Evolutionary conservation across 1,140 invertebrate genomes (phyloP).

Genomic region (Cardiocondyla obscurior): DNA sequence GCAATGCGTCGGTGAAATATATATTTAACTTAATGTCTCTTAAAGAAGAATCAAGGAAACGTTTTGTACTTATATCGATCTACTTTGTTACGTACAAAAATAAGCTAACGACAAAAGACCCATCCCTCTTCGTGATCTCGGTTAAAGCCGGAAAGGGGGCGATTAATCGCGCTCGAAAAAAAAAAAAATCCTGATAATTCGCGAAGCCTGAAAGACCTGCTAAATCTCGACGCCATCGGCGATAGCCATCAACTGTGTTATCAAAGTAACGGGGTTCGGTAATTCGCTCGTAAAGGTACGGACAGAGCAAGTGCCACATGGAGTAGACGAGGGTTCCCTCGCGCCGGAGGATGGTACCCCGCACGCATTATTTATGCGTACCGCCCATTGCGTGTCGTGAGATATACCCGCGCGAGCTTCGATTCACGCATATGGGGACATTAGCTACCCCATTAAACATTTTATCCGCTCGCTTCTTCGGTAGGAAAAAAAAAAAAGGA

Average conservation of each 20-base stretch:
- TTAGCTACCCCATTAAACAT: slow-evolving; percentile 82
- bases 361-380: slow-evolving; percentile 78
- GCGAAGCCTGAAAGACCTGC: not conserved
- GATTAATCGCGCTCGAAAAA: not conserved
- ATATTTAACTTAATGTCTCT: not conserved
- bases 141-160: not conserved
- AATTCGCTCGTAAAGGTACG: slow-evolving; percentile 17
- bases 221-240: not conserved
- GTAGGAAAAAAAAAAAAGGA: not conserved
- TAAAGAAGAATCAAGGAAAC: not conserved
- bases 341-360: slow-evolving; percentile 68
- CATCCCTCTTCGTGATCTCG: no score
- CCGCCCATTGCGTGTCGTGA: slow-evolving; percentile 79
- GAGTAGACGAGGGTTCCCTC: slow-evolving; percentile 67
- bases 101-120: not conserved
- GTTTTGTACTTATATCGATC: not conserved
- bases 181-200: not conserved
- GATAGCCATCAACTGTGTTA: slow-evolving; percentile 22
- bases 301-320: slow-evolving; percentile 61
- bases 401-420: slow-evolving; percentile 62
- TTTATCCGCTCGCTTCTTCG: slow-evolving; percentile 70
- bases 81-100: not conserved
- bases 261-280: slow-evolving; percentile 24
- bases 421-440: slow-evolving; percentile 80
- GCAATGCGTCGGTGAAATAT: no score